Base-by-base conservation (phyloP, 2,113 vertebrate species). In the Spilogale gracilis region DNA sequence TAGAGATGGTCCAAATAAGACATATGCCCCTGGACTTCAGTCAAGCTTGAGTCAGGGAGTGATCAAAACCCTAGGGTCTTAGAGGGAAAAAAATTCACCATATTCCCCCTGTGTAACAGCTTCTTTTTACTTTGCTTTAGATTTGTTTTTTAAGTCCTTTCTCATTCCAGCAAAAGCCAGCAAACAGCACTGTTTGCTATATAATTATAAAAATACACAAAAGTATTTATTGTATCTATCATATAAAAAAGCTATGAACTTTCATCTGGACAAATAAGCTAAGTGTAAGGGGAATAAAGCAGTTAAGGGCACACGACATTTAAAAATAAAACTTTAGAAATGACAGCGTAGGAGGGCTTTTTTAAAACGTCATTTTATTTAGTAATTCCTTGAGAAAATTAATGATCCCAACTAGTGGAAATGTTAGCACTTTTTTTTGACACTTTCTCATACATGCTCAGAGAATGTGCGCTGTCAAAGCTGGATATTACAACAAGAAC, bases 301-400 rank as follows among this genome's bases (percentile, higher is more conserved):
- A 78, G 32, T 76, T 61, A 82, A 88, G 61, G 82, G n/a, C 17
- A 92, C 17, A 25, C 30, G 78, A 38, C n/a, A 91, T 78, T 96
- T 91, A 95, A 97, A 98, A 78, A 95, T 86, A 88, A 95, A 95
- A 82, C 45, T 97, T 84, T 67, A 88, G 84, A 95, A 92, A 95
- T 84, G 78, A 48, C 50, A 95, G 84, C 6, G 4, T 82, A 91
- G 65, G 73, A 91, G 88, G 63, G 63, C 65, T 45, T 78, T 89
- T 90, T 32, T 56, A 43, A 92, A 92, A 97, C 52, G 9, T 90
- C 88, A 96, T 97, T 93, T 94, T 96, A 97, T 81, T 97, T 96
- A 97, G 91, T 96, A 97, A 97, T 96, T 97, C 76, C 79, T 97
- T 97, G 83, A 95, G 93, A 98, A 98, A 97, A 97, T 97, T 96